Base-by-base conservation (phyloP, 2,113 vertebrate genomes). In the Lophius piscatorius region DNA sequence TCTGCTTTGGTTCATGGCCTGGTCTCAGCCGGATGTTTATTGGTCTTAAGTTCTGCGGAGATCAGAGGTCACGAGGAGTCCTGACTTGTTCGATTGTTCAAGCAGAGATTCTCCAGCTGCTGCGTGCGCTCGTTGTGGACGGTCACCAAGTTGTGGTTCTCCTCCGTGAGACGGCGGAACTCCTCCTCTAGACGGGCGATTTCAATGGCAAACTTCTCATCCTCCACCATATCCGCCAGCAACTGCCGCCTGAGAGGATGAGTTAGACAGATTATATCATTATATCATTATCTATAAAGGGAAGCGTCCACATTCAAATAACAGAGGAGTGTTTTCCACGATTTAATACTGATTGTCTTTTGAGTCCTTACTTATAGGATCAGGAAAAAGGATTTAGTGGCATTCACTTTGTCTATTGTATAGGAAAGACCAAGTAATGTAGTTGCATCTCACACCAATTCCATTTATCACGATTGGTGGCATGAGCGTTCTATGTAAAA, bases 201-300 rank as follows among this genome's bases (percentile, higher is more conserved):
- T 57, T 98, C 94, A 82, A 88, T 66, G 50, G 92, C 93, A 70
- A 94, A 93, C 75, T 91, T 92, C 67, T 99, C 95, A 33, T 95
- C 95, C 87, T 97, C 94, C 77, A 95, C 94, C 88, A 97, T 78
- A 67, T 95, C 94, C 11, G 94, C 92, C 58, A 97, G 93, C 83
- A 99, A 87, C 83, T 95, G 93, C 70, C 93, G 95, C 86, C 97
- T 99, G 82, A 26, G 20, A 21, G 6, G 28, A 73, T 1, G 31
- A 57, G 31, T 13, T 36, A 39, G 18, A 70, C n/a, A 4, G 17
- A 40, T 31, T 31, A 31, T 31, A 31, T 31, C 29, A 31, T 10
- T n/a, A n/a, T n/a, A n/a, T n/a, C n/a, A n/a, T n/a, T n/a, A n/a
- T n/a, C n/a, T n/a, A n/a, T n/a, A n/a, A n/a, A n/a, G n/a, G n/a